Base-by-base conservation (phyloP, 2,797 vertebrate genomes). In the Pangasius sanitwongsei region DNA sequence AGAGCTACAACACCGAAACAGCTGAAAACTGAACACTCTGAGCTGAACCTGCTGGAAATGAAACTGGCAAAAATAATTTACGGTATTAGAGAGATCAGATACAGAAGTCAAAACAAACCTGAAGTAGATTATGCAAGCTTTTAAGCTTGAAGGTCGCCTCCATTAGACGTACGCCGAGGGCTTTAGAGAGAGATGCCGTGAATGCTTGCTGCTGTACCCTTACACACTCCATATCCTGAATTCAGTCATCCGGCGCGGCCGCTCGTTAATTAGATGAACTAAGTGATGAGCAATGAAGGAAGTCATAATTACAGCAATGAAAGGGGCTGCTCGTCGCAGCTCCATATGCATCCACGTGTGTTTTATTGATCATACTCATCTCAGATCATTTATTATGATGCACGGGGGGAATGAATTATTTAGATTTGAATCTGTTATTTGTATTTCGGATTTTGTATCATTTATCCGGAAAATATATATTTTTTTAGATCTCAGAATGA, bases 181-280 rank as follows among this genome's bases (percentile, higher is more conserved):
- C 77, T 81, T 81, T 37, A 15, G 9, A 48, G 50, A 61, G 80
- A 90, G 86, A 89, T 91, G 94, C 94, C 94, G 92, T 93, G 90
- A 94, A 94, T 88, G 95, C 95, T 96, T 94, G 96, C 94, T 92
- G 94, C 95, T 95, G 91, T 94, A 88, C 93, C 92, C 91, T 94
- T 93, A 94, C 95, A 95, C 95, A 94, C 95, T 94, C 94, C 93
- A 91, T 92, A 93, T 93, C 94, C 94, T 94, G 96, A 95, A 95
- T 96, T 96, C 96, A 96, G 95, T 94, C 92, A 93, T 95, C 95
- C 94, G 94, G 93, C 89, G 61, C 89, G 91, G 93, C 94, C 91
- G 91, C 94, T 93, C 92, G 94, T 91, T 90, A 88, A 87, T 90
- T 86, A 87, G 84, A 75, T 77, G 69, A 83, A 81, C 78, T 89